Evolutionary conservation across 2,888 invertebrate species (phyloP), one percentile per base, ranked within the genome.

Genomic region (Ophion ellenae): DNA sequence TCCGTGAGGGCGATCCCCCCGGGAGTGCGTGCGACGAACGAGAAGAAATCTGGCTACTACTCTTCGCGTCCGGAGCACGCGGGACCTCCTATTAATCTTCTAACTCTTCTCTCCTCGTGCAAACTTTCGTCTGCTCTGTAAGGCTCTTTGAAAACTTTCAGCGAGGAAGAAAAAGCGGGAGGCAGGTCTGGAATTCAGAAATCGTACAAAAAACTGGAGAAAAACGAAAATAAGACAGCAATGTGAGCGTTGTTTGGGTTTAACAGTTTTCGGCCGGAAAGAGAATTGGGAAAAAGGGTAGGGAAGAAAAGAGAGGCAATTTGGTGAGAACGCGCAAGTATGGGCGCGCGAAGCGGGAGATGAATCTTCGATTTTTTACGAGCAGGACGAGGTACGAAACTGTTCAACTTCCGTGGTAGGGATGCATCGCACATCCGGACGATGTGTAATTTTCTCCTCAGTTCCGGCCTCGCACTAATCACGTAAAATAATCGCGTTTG

Each of bases 321-420:
- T 61, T 9, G 24, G 24, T 24, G 28, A 59, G 7, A 40, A 63
- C 32, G 64, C 36, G 77, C 32, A 1, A 32, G 32, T 4, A 32
- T 32, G 32, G 32, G 32, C 32, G 64, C 36, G 77, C 36, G 63
- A 45, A 20, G 47, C 67, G 61, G 75, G 74, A 70, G 63, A 70
- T 70, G 73, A 78, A 83, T 78, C 47, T 71, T 83, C 79, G 83
- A 80, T 70, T 79, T 79, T 69, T 78, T 45, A 63, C 32, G 45
- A 53, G 9, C 7, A 40, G 40, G 40, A 40, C 20, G 40, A 57
- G 57, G 28, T 36, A 79, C 20, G 92, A 81, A n/a, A 67, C 73
- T 61, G 45, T 53, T 67, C 45, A 61, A 61, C 67, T 81, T 77
- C 73, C 81, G 77, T 70, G 69, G 11, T 40, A 78, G 28, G 17